Evolutionary conservation across 2,888 invertebrate species (phyloP).

Genomic region (Actias luna): DNA sequence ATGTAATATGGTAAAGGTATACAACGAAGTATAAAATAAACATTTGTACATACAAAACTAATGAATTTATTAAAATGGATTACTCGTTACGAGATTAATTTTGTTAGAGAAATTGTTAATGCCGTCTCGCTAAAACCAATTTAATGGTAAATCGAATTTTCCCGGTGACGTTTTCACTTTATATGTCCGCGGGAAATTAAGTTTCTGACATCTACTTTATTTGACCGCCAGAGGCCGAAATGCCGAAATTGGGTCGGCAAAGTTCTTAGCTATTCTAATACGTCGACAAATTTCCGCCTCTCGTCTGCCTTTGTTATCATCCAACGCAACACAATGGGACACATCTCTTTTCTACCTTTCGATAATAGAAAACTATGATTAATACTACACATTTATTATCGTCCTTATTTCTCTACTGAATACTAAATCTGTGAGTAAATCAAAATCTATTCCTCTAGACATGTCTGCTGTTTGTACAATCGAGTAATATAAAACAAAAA

Average conservation of each 20-base stretch:
- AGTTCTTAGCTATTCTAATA: conserved; percentile 9
- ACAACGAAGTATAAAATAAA: too few relatives aligned
- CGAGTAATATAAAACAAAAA: too few relatives aligned
- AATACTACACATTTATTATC: too few relatives aligned
- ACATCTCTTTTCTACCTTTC: not conserved
- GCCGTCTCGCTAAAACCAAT: conserved; percentile 10
- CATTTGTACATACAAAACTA: too few relatives aligned
- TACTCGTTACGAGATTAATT: not conserved
- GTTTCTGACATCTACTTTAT: conserved; percentile 14
- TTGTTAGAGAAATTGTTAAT: not conserved
- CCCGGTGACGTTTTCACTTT: conserved; percentile 17
- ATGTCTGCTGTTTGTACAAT: too few relatives aligned
- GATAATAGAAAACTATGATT: not conserved
- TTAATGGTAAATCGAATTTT: conserved; percentile 28
- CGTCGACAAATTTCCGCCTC: not conserved
- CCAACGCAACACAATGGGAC: not conserved
- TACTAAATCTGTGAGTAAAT: not conserved
- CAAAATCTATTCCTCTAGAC: too few relatives aligned
- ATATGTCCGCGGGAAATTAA: not conserved
- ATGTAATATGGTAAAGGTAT: too few relatives aligned
- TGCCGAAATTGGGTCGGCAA: conserved; percentile 7
- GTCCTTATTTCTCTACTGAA: too few relatives aligned
- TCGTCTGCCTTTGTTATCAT: not conserved
- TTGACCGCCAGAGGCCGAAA: not conserved
- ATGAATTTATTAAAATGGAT: too few relatives aligned